These are phyloP conservation scores for Hexactinellida sp. DNA, from an alignment of 37 sponge, comb jelly and placozoan genomes.

Conservation along the genomic window DNA sequence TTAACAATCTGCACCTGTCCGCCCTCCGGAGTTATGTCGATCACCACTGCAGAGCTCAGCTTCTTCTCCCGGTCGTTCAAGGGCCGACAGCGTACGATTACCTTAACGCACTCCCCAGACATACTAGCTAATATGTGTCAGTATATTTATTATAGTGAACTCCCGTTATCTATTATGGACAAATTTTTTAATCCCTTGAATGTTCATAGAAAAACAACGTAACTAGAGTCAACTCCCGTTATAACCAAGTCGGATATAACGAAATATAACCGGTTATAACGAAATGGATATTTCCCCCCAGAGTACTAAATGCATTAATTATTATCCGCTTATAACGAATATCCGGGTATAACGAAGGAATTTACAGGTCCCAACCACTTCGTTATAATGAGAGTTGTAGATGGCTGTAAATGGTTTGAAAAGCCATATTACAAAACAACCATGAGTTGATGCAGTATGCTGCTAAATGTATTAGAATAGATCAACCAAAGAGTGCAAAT, in stretches of 20 bases:
- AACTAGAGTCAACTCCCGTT: too few species aligned
- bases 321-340: too few species aligned
- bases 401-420: background rate
- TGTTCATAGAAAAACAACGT: too few species aligned
- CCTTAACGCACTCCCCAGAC: slow-evolving; percentile 77
- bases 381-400: background rate
- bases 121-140: background rate
- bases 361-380: too few species aligned
- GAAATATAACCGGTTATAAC: too few species aligned
- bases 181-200: too few species aligned
- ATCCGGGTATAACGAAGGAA: too few species aligned
- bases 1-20: slow-evolving; percentile 61
- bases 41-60: slow-evolving; percentile 51
- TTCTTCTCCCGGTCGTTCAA: slow-evolving; percentile 74
- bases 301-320: too few species aligned
- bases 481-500: background rate
- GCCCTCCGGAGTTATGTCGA: slow-evolving; percentile 50
- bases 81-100: slow-evolving; percentile 88
- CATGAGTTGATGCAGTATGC: background rate
- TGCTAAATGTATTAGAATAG: background rate
- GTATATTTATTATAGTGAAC: background rate
- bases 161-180: too few species aligned
- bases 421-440: background rate
- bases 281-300: too few species aligned
- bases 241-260: too few species aligned